A percentile compares a stretch with the other conserved stretches of the same genome.
Evolutionary conservation across 2,797 vertebrate species (phyloP).

Genomic region (Sebastes reedi): DNA sequence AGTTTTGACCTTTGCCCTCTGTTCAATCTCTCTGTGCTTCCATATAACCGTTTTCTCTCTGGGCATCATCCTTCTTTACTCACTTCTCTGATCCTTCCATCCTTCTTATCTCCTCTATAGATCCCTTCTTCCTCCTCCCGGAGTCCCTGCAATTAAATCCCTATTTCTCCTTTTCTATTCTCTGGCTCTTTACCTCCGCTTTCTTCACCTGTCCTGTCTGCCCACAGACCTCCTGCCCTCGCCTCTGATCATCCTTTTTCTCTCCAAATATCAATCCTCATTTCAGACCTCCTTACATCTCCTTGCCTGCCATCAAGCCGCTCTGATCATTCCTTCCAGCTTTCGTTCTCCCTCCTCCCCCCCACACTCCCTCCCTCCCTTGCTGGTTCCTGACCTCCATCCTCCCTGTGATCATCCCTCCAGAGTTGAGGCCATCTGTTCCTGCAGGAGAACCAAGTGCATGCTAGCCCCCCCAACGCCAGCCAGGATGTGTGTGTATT

Average conservation of each 20-base stretch:
- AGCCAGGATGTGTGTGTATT: constrained; percentile 55
- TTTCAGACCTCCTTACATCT: constrained; percentile 54
- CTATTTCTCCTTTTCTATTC: constrained; percentile 1
- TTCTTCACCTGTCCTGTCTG: constrained; percentile 29
- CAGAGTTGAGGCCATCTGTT: constrained; percentile 82
- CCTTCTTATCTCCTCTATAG: not conserved
- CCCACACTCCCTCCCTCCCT: constrained; percentile 44
- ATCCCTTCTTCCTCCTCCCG: not conserved
- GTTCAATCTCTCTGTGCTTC: not conserved
- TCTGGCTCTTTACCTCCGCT: constrained; percentile 1
- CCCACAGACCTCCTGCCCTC: constrained; percentile 15
- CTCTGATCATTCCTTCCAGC: constrained; percentile 64
- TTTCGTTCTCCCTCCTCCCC: not conserved
- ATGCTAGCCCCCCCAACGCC: constrained; percentile 22
- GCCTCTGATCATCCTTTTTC: constrained; percentile 32
- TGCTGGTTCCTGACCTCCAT: constrained; percentile 77
- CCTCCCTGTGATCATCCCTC: constrained; percentile 77
- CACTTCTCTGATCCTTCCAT: constrained; percentile 29
- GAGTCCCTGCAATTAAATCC: constrained; percentile 28
- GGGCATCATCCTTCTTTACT: constrained; percentile 7
- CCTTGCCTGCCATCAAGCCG: constrained; percentile 43
- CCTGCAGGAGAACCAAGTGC: constrained; percentile 70
- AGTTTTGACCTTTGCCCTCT: constrained; percentile 27
- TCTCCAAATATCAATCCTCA: constrained; percentile 56
- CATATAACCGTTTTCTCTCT: not conserved